A percentile compares a stretch with the other conserved stretches of the same genome.
These are phyloP conservation scores for Amaurobius ferox DNA, from an alignment of 2,888 invertebrate species.

Conservation along the genomic window DNA sequence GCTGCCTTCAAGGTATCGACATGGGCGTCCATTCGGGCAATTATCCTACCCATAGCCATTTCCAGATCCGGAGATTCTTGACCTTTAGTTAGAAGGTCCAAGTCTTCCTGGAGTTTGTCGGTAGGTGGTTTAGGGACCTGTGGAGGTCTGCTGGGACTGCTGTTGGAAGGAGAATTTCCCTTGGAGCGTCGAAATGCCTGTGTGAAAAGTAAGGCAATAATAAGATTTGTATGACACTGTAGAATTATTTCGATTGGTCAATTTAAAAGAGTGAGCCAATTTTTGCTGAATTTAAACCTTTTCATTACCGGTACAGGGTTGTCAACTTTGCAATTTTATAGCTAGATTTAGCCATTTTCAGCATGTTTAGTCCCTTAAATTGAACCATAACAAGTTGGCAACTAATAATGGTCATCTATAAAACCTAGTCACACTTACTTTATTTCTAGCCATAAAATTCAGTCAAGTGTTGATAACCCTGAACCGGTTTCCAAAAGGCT, in stretches of 20 bases:
- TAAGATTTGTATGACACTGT: no score
- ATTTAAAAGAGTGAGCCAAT: not conserved
- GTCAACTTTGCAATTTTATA: no score
- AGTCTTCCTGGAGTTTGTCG: constrained; percentile 43
- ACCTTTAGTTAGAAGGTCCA: constrained; percentile 51
- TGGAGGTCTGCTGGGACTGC: constrained; percentile 33
- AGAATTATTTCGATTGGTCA: no score
- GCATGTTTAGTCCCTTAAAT: no score
- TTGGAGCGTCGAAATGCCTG: constrained; percentile 16
- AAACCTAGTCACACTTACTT: no score
- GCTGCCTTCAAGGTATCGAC: constrained; percentile 83
- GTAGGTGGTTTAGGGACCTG: constrained; percentile 36
- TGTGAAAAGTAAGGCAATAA: not conserved
- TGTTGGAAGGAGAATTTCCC: constrained; percentile 19
- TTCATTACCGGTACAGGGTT: not conserved
- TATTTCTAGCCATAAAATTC: no score
- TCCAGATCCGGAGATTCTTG: constrained; percentile 84
- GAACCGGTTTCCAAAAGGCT: no score
- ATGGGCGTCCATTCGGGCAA: constrained; percentile 85
- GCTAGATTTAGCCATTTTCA: no score
- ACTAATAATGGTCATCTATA: no score
- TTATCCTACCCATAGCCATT: constrained; percentile 88
- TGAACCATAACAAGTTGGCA: no score
- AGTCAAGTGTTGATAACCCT: no score
- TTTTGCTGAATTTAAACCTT: not conserved